Evolutionary conservation across 1,140 invertebrate species (phyloP).

Genomic region (Psilanteris sp.): DNA sequence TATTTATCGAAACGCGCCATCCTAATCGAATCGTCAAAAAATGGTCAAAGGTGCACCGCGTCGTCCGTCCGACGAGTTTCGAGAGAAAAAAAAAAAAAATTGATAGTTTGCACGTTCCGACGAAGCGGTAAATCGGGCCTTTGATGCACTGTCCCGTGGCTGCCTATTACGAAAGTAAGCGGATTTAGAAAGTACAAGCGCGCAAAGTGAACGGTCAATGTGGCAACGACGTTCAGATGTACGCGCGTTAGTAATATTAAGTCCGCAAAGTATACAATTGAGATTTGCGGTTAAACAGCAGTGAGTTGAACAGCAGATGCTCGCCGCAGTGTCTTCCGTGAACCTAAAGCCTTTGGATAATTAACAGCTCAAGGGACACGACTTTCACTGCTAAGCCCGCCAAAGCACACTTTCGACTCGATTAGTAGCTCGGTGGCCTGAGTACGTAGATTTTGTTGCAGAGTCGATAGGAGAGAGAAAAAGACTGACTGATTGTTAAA

Average conservation of each 20-base stretch:
- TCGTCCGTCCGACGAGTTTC: neutral
- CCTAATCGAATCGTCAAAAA: neutral
- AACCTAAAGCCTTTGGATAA: conserved; percentile 72
- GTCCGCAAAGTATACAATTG: too few relatives aligned
- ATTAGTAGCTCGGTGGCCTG: too few relatives aligned
- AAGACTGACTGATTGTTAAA: conserved; percentile 79
- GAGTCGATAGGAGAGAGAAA: conserved; percentile 81
- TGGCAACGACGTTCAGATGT: conserved; percentile 15
- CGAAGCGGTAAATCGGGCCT: conserved; percentile 46
- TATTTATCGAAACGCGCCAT: neutral
- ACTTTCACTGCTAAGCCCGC: conserved; percentile 78
- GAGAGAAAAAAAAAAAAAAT: conserved; percentile 38
- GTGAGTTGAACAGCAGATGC: conserved; percentile 68
- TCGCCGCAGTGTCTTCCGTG: conserved; percentile 78
- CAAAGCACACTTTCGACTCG: neutral
- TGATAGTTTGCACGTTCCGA: conserved; percentile 32
- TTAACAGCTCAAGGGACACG: conserved; percentile 76
- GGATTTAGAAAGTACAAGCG: conserved; percentile 80
- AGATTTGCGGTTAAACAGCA: too few relatives aligned
- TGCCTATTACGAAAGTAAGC: conserved; percentile 78
- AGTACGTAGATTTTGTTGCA: conserved; percentile 61
- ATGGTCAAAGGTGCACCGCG: too few relatives aligned
- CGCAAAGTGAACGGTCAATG: conserved; percentile 70
- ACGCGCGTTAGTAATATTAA: too few relatives aligned
- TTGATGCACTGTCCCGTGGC: conserved; percentile 60